These are phyloP conservation scores for Alfaro cultratus DNA, from an alignment of 2,797 vertebrate species.

Conservation along the genomic window DNA sequence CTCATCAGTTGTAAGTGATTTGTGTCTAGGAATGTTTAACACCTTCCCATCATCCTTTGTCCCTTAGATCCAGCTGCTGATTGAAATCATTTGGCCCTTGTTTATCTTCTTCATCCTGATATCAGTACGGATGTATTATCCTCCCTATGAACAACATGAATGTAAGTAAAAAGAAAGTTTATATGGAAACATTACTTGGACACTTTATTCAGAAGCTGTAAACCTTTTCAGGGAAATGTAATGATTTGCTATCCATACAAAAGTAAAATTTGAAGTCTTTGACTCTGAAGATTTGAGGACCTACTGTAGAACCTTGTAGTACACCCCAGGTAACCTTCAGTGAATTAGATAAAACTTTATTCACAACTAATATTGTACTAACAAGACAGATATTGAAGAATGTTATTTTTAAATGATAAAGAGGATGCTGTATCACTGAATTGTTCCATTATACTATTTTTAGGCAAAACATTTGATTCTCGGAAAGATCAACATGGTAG, in stretches of 20 bases:
- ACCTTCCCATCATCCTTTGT: not conserved
- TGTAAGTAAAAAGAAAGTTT: slow-evolving; percentile 80
- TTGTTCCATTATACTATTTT: not conserved
- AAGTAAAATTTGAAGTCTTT: not conserved
- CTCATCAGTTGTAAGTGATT: not conserved
- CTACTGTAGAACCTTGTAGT: not conserved
- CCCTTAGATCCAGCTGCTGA: slow-evolving; percentile 90
- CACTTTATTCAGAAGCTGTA: not conserved
- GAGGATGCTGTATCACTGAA: not conserved
- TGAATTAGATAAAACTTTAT: not conserved
- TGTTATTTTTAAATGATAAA: not conserved
- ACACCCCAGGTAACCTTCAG: not conserved
- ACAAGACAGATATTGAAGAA: not conserved
- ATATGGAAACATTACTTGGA: not conserved
- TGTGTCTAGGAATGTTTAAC: slow-evolving; percentile 1
- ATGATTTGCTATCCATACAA: not conserved
- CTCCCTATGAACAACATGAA: slow-evolving; percentile 96
- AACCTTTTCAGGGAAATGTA: not conserved
- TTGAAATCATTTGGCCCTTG: slow-evolving; percentile 96
- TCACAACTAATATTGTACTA: not conserved
- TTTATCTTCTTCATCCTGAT: slow-evolving; percentile 99
- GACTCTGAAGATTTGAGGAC: not conserved
- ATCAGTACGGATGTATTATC: slow-evolving; percentile 92
- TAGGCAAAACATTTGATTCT: not conserved
- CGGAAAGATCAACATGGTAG: slow-evolving; percentile 26